Evolutionary conservation across 2,113 vertebrate species (phyloP).

Genomic region (Saccopteryx leptura): DNA sequence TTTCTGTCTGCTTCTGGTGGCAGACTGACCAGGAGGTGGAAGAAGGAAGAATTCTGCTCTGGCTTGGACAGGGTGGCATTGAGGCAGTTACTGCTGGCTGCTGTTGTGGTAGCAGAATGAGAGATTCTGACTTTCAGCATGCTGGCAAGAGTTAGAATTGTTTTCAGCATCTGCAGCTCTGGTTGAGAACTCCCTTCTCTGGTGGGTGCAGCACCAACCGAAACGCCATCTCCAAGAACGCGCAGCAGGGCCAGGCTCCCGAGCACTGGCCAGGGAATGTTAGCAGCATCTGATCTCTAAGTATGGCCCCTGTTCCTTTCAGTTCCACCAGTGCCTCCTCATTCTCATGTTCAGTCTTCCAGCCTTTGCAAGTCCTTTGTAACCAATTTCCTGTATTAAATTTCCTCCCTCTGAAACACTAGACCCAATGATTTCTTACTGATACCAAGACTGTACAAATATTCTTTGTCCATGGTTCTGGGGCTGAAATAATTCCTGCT

Average conservation of each 20-base stretch:
- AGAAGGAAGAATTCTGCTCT: not conserved
- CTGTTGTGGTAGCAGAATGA: fast-evolving
- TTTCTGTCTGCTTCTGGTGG: not conserved
- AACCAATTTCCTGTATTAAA: not conserved
- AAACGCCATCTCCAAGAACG: not conserved
- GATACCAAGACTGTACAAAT: not conserved
- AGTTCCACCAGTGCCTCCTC: not conserved
- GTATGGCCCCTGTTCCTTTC: too few species aligned
- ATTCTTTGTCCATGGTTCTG: not conserved
- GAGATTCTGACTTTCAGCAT: not conserved
- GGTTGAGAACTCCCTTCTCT: not conserved
- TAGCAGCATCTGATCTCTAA: not conserved
- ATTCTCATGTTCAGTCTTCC: not conserved
- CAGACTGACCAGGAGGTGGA: not conserved
- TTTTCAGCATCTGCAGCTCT: not conserved
- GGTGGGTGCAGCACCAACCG: not conserved
- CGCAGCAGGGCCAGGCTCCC: not conserved
- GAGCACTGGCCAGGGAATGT: not conserved
- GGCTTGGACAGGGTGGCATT: not conserved
- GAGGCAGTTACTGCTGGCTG: not conserved
- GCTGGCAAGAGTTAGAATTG: not conserved
- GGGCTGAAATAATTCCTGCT: not conserved
- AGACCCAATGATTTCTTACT: not conserved
- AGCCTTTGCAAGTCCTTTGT: not conserved
- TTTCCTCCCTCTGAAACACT: not conserved